phyloP scores from a whole-genome alignment of 2,888 invertebrate genomes.

The Patella depressa region DNA sequence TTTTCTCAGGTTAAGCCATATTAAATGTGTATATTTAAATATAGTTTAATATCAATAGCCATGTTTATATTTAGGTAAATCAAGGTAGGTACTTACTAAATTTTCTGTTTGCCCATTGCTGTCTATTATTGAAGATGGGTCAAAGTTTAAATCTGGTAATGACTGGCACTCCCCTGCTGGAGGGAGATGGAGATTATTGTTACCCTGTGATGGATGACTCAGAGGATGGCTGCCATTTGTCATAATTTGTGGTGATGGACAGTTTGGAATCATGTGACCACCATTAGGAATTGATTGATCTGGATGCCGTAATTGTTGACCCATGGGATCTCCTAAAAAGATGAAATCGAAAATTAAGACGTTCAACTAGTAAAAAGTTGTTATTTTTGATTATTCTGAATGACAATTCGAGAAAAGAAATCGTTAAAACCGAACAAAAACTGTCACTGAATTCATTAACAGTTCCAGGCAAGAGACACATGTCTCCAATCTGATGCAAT shows the following conservation, averaged over 20 bases:
- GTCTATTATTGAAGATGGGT: conserved; percentile 92
- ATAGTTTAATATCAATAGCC: not conserved
- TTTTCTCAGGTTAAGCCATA: too few species aligned
- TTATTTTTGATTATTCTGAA: too few species aligned
- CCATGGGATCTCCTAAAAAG: conserved; percentile 15
- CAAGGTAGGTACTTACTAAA: not conserved
- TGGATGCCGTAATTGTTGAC: conserved; percentile 25
- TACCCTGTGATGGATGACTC: conserved; percentile 39
- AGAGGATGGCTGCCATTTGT: conserved; percentile 52
- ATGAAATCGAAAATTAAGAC: not conserved
- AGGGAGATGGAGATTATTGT: conserved; percentile 12
- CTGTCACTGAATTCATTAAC: too few species aligned
- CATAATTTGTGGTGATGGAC: conserved; percentile 33
- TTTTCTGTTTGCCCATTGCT: conserved; percentile 80
- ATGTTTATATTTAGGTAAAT: not conserved
- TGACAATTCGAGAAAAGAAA: too few species aligned
- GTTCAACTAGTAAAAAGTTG: too few species aligned
- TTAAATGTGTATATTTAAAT: too few species aligned
- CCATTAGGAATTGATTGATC: conserved; percentile 24
- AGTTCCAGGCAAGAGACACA: too few species aligned
- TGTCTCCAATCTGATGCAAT: too few species aligned
- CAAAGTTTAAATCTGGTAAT: conserved; percentile 75
- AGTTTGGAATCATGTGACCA: conserved; percentile 78
- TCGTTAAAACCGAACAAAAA: too few species aligned
- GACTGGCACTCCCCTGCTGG: conserved; percentile 35